phyloP scores from a whole-genome alignment of 2,888 invertebrate species.

The Mamestra brassicae region DNA sequence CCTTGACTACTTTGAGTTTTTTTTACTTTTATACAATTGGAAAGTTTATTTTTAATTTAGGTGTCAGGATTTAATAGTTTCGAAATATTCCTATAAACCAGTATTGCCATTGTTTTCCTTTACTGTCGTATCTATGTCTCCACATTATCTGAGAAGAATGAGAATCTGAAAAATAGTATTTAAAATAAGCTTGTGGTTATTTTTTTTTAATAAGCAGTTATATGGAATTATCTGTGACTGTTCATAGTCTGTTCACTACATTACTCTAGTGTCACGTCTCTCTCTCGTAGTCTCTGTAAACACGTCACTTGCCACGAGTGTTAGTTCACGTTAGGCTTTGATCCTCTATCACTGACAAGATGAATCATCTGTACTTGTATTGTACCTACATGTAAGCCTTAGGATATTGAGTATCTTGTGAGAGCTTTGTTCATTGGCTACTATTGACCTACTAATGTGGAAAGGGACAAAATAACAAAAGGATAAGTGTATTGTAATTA shows the following conservation, averaged over 20 bases:
- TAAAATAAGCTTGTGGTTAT: too few relatives aligned
- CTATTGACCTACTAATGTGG: background rate
- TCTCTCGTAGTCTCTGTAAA: constrained; percentile 13
- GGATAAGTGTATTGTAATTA: background rate
- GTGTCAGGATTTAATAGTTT: too few relatives aligned
- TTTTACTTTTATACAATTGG: too few relatives aligned
- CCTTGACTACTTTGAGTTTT: too few relatives aligned
- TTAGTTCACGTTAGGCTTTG: constrained; percentile 20
- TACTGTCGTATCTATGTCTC: too few relatives aligned
- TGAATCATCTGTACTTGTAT: background rate
- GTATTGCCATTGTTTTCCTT: too few relatives aligned
- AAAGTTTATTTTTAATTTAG: too few relatives aligned
- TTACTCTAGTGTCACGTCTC: background rate
- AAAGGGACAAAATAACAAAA: background rate
- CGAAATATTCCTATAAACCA: too few relatives aligned
- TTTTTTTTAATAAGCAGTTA: background rate
- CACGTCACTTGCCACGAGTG: constrained; percentile 11
- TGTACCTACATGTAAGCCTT: background rate
- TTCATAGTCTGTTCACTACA: background rate
- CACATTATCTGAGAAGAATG: too few relatives aligned
- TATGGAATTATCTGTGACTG: background rate
- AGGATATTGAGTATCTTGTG: background rate
- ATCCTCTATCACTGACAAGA: constrained; percentile 21
- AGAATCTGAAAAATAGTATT: too few relatives aligned
- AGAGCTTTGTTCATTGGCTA: background rate